phyloP scores from a whole-genome alignment of 2,797 vertebrate genomes.

The Aselliscus stoliczkanus region DNA sequence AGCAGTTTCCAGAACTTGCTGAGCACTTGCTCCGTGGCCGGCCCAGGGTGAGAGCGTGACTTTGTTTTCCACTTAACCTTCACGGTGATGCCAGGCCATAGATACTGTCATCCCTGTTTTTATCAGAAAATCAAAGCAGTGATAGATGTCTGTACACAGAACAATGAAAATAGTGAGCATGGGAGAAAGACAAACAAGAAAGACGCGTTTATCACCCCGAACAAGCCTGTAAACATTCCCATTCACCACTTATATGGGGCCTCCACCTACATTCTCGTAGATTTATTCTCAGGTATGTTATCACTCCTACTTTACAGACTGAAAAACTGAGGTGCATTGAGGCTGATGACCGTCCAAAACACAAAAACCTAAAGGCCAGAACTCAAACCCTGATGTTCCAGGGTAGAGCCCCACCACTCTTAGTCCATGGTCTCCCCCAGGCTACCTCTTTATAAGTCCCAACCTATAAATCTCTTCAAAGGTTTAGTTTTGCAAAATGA shows the following conservation, averaged over 20 bases:
- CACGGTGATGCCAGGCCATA: background rate
- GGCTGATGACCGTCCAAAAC: background rate
- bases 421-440: background rate
- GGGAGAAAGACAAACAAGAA: background rate
- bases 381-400: background rate
- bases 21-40: background rate
- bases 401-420: too few species aligned
- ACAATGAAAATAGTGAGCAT: background rate
- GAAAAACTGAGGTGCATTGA: background rate
- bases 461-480: background rate
- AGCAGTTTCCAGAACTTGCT: background rate
- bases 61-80: background rate
- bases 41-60: background rate
- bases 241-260: background rate
- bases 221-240: background rate
- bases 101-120: background rate
- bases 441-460: background rate
- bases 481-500: background rate
- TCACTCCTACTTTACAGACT: background rate
- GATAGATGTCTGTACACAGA: background rate
- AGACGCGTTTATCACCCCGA: background rate
- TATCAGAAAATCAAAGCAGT: background rate
- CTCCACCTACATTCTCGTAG: too few species aligned
- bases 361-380: too few species aligned
- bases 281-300: background rate